Conservation (phyloP, 2,113 vertebrate species). For the chimpanzee (Pan troglodytes) region NHGRI_mPanTro3-v2.1_pri NC_072402.2:94123001-94123500, state of each 20-base stretch:
- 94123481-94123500: background rate
- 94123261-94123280: background rate
- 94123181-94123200: background rate
- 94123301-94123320: background rate
- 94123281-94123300: background rate
- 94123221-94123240: background rate
- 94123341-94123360: background rate
- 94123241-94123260: background rate
- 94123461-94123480: background rate
- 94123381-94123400: background rate
- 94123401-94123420: background rate
- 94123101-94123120: background rate
- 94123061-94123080: background rate
- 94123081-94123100: background rate
- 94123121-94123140: background rate
- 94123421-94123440: background rate
- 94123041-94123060: too few relatives aligned
- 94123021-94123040: too few relatives aligned
- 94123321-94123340: background rate
- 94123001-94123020: too few relatives aligned
- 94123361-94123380: background rate
- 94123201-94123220: background rate
- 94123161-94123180: background rate
- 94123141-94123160: background rate
- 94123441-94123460: background rate